A percentile compares a stretch with the other conserved stretches of the same genome.
Evolutionary conservation across 92 coral and sea anemone genomes (phyloP).

Genomic region (Parazoanthus darwini): DNA sequence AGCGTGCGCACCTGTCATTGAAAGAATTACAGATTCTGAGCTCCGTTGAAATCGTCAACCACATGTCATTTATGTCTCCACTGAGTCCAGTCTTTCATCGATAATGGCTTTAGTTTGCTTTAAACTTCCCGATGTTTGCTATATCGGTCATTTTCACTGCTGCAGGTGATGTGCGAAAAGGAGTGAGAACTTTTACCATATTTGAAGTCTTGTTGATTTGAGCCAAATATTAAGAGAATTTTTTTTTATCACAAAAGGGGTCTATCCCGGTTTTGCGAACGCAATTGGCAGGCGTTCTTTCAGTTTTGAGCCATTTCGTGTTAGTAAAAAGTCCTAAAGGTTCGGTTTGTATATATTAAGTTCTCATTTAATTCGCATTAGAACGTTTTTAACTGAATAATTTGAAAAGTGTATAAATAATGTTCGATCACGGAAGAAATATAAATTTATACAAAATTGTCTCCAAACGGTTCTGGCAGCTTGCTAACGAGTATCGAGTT

Average conservation of each 20-base stretch:
- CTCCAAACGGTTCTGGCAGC: not conserved
- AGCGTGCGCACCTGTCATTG: constrained; percentile 33
- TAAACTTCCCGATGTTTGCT: constrained; percentile 20
- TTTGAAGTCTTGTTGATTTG: not conserved
- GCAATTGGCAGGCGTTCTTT: not conserved
- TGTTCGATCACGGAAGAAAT: not conserved
- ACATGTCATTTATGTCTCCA: constrained; percentile 35
- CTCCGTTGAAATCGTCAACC: constrained; percentile 14
- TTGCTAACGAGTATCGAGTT: not conserved
- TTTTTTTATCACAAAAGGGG: too few relatives aligned
- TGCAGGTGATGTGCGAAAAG: constrained; percentile 23
- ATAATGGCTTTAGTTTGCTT: constrained; percentile 29
- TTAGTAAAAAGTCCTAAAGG: not conserved
- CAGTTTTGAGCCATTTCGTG: not conserved
- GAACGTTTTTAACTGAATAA: not conserved
- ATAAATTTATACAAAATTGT: not conserved
- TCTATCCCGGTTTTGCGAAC: not conserved
- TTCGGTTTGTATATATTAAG: not conserved
- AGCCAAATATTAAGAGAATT: too few relatives aligned
- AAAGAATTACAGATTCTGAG: constrained; percentile 7
- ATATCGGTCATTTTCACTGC: constrained; percentile 9
- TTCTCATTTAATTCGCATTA: constrained; percentile 7
- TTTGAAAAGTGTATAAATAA: not conserved
- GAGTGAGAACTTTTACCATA: not conserved
- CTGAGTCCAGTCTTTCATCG: constrained; percentile 14